A percentile compares a stretch with the other conserved stretches of the same genome.
phyloP scores from a whole-genome alignment of 2,888 invertebrate species.

The Bombyx huttoni region DNA sequence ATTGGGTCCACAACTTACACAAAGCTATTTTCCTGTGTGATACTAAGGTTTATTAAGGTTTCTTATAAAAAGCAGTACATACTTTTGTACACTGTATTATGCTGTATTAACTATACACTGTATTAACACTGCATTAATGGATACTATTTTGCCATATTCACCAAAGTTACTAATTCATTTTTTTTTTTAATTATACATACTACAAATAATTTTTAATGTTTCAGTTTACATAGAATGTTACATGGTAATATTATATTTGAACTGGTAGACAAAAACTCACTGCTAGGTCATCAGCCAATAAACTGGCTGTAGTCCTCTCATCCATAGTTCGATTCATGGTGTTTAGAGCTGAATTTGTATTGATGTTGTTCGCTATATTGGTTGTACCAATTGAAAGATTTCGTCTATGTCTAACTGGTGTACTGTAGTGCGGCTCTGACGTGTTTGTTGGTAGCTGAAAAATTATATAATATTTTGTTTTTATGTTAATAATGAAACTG shows the following conservation, averaged over 20 bases:
- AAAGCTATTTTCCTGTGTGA: too few species aligned
- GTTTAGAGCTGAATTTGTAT: slow-evolving; percentile 33
- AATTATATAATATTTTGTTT: neutral
- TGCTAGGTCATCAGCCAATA: slow-evolving; percentile 74
- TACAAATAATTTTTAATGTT: too few species aligned
- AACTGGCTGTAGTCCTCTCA: slow-evolving; percentile 67
- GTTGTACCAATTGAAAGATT: slow-evolving; percentile 65
- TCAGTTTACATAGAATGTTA: too few species aligned
- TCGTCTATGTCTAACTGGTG: slow-evolving; percentile 58
- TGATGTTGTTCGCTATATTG: slow-evolving; percentile 42
- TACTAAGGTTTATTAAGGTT: too few species aligned
- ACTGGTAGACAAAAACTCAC: slow-evolving; percentile 26
- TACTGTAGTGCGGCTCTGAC: slow-evolving; percentile 65
- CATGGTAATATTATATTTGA: neutral
- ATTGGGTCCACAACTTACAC: too few species aligned
- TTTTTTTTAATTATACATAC: too few species aligned
- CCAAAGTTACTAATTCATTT: too few species aligned
- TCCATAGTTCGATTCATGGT: slow-evolving; percentile 74
- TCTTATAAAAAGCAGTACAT: too few species aligned
- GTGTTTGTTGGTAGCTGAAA: slow-evolving; percentile 37
- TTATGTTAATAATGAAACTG: neutral
- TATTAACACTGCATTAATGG: too few species aligned
- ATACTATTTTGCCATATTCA: too few species aligned
- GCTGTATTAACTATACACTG: too few species aligned
- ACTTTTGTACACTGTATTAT: too few species aligned